These are phyloP conservation scores for Electrona antarctica DNA, from an alignment of 2,113 vertebrate genomes.

Conservation along the genomic window DNA sequence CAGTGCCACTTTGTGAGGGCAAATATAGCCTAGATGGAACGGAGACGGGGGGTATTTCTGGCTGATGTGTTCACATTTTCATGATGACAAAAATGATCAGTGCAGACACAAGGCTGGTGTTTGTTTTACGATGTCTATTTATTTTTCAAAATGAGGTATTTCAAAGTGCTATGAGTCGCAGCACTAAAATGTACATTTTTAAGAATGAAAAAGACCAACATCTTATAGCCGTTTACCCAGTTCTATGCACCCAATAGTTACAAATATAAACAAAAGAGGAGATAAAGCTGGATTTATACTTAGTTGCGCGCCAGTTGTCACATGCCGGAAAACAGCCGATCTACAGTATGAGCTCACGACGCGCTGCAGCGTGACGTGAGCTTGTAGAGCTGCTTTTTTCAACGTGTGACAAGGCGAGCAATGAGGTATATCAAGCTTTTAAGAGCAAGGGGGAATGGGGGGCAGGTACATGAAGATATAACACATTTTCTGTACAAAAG, in stretches of 20 bases:
- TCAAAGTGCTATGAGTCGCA: conserved; percentile 99
- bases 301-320: no score
- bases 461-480: conserved; percentile 94
- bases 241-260: conserved; percentile 98
- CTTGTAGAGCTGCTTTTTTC: no score
- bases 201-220: conserved; percentile 84
- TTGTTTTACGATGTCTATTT: conserved; percentile 89
- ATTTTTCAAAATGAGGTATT: conserved; percentile 99
- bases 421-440: no score
- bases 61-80: background rate
- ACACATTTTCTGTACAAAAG: conserved; percentile 98
- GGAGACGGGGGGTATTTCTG: background rate
- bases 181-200: conserved; percentile 97
- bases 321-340: background rate
- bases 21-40: background rate
- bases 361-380: no score
- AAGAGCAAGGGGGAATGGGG: conserved; percentile 67
- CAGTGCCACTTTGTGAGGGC: no score
- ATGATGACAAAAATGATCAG: conserved; percentile 22
- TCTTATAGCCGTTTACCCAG: conserved; percentile 94
- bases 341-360: no score
- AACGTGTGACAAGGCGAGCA: no score
- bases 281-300: conserved; percentile 16
- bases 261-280: conserved; percentile 95
- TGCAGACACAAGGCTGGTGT: conserved; percentile 29